A percentile compares a stretch with the other conserved stretches of the same genome.
Conservation (phyloP, 2,888 invertebrate genomes). For the Zygaena filipendulae region DNA sequence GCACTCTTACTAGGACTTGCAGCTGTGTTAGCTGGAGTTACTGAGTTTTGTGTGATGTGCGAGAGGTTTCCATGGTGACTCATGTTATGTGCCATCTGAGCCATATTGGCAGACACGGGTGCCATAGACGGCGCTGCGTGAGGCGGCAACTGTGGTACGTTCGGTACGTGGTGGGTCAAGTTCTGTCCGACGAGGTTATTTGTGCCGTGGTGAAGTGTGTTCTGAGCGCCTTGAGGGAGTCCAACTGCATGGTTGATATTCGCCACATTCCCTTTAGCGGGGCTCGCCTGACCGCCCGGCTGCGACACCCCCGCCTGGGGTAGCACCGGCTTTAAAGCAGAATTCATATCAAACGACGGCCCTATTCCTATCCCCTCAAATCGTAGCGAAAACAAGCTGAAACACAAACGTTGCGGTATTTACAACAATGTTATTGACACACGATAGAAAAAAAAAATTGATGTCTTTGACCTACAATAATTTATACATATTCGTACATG, state of each 20-base stretch:
- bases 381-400: constrained; percentile 40
- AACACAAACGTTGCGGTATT: constrained; percentile 44
- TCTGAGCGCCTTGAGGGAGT: constrained; percentile 50
- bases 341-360: constrained; percentile 64
- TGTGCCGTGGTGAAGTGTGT: constrained; percentile 38
- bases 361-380: constrained; percentile 21
- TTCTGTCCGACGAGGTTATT: constrained; percentile 52
- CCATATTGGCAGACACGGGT: constrained; percentile 60
- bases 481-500: constrained; percentile 46
- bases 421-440: constrained; percentile 37
- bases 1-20: constrained; percentile 43
- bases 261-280: constrained; percentile 55
- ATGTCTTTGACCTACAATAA: constrained; percentile 65
- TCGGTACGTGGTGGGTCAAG: constrained; percentile 40
- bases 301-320: constrained; percentile 58
- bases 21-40: constrained; percentile 35
- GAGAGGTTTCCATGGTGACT: constrained; percentile 63
- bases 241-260: constrained; percentile 50
- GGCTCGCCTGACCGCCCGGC: constrained; percentile 53
- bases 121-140: constrained; percentile 60
- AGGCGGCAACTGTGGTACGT: constrained; percentile 32
- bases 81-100: constrained; percentile 64
- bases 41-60: constrained; percentile 49
- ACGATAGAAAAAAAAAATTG: constrained; percentile 39
- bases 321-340: constrained; percentile 70